These are phyloP conservation scores for Chrysopilus asiliformis DNA, from an alignment of 2,888 invertebrate genomes.

Conservation along the genomic window DNA sequence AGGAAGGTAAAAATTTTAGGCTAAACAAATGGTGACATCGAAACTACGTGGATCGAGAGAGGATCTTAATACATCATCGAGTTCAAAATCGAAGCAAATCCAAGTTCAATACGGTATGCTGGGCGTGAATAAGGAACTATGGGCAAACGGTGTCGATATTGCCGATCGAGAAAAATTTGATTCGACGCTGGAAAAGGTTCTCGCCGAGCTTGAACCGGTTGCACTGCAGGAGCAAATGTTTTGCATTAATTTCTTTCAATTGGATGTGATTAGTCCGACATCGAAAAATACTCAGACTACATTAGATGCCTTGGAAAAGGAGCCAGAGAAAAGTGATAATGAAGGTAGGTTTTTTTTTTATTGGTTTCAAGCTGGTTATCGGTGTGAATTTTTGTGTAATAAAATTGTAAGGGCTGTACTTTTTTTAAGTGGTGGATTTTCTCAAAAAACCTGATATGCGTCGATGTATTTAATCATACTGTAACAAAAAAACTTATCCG, in stretches of 20 bases:
- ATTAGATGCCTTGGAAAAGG: conserved; percentile 36
- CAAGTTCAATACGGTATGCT: conserved; percentile 37
- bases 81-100: conserved; percentile 29
- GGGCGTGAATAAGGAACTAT: conserved; percentile 49
- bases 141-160: conserved; percentile 48
- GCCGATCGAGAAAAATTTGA: conserved; percentile 47
- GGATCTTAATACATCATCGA: conserved; percentile 32
- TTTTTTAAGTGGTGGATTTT: no score
- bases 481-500: no score
- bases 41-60: conserved; percentile 33
- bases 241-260: conserved; percentile 81
- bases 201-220: conserved; percentile 79
- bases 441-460: no score
- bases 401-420: no score
- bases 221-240: conserved; percentile 93
- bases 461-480: no score
- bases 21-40: conserved; percentile 28
- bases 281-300: conserved; percentile 45
- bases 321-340: conserved; percentile 24
- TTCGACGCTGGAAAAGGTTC: conserved; percentile 66
- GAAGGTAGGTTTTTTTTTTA: no score
- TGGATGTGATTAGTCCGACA: conserved; percentile 48
- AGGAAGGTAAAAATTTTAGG: no score
- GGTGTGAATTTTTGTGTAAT: no score
- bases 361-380: no score